phyloP scores from a whole-genome alignment of 2,113 vertebrate species.

The Anguilla japonica region DNA sequence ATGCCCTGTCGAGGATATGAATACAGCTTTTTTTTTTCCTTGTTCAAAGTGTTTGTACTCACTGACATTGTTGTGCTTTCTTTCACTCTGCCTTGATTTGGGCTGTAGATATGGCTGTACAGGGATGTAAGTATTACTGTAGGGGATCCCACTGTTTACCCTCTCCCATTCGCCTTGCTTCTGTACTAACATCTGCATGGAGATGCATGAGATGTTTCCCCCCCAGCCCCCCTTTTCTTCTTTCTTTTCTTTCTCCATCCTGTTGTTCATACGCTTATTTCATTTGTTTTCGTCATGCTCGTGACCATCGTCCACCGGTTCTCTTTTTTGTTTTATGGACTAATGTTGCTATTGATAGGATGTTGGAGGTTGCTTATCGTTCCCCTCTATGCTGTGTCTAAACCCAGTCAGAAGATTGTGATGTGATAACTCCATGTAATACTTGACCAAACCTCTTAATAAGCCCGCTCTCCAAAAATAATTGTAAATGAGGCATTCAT shows the following conservation, averaged over 20 bases:
- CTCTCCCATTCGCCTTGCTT: slow-evolving; percentile 12
- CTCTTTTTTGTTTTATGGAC: slow-evolving; percentile 11
- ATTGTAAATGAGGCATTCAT: background rate
- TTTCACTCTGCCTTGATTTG: slow-evolving; percentile 99
- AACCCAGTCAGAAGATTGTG: slow-evolving; percentile 1
- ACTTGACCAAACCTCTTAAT: background rate
- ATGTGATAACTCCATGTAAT: background rate
- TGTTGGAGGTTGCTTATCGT: slow-evolving; percentile 25
- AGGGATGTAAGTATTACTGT: slow-evolving; percentile 99
- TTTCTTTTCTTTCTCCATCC: background rate
- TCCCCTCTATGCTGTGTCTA: slow-evolving; percentile 28
- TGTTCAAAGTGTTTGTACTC: slow-evolving; percentile 85
- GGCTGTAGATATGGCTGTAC: slow-evolving; percentile 99
- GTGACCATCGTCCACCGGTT: slow-evolving; percentile 17
- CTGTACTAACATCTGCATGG: slow-evolving; percentile 42
- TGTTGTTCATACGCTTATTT: slow-evolving; percentile 7
- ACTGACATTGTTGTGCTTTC: slow-evolving; percentile 96
- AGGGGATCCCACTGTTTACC: slow-evolving; percentile 59
- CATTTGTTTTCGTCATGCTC: slow-evolving; percentile 28
- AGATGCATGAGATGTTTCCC: slow-evolving; percentile 46
- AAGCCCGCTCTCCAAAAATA: background rate
- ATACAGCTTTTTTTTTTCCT: slow-evolving; percentile 76
- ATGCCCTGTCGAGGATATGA: slow-evolving; percentile 76
- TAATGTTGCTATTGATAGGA: background rate
- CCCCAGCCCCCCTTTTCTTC: slow-evolving; percentile 18